Percentiles rank a stretch among this genome's conserved stretches.
Conservation (phyloP, 2,113 vertebrate species). For the Vulpes lagopus region DNA sequence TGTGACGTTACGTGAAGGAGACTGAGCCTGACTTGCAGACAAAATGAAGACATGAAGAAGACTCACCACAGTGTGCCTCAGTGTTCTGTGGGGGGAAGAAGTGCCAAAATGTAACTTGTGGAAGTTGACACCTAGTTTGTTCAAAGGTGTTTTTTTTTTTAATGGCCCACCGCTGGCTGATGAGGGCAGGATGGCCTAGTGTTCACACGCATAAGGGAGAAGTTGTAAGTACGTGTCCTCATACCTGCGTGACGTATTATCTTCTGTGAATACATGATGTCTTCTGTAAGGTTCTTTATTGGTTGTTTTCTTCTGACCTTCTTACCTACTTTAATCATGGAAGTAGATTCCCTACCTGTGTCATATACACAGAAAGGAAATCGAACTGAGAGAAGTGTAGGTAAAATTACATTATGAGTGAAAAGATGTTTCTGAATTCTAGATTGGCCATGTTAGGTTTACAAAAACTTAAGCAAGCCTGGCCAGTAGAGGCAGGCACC, state of each 20-base stretch:
- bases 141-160: not conserved
- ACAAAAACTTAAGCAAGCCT: fast-evolving
- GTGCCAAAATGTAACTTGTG: fast-evolving
- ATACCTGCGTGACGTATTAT: fast-evolving
- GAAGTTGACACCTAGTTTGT: fast-evolving
- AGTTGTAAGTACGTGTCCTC: fast-evolving
- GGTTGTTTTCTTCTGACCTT: too few relatives aligned
- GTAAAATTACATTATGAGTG: not conserved
- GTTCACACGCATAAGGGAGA: not conserved
- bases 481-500: fast-evolving
- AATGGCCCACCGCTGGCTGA: not conserved
- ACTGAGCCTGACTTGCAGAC: not conserved
- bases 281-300: not conserved
- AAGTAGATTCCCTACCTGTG: not conserved
- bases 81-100: not conserved
- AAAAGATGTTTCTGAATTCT: not conserved
- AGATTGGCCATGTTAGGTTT: not conserved
- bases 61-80: fast-evolving
- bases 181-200: not conserved
- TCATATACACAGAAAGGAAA: not conserved
- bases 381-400: not conserved
- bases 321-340: not conserved
- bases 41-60: fast-evolving
- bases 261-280: not conserved
- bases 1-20: fast-evolving